These are phyloP conservation scores for Melanotaenia nigrans DNA, from an alignment of 2,797 vertebrate genomes.

Conservation along the genomic window DNA sequence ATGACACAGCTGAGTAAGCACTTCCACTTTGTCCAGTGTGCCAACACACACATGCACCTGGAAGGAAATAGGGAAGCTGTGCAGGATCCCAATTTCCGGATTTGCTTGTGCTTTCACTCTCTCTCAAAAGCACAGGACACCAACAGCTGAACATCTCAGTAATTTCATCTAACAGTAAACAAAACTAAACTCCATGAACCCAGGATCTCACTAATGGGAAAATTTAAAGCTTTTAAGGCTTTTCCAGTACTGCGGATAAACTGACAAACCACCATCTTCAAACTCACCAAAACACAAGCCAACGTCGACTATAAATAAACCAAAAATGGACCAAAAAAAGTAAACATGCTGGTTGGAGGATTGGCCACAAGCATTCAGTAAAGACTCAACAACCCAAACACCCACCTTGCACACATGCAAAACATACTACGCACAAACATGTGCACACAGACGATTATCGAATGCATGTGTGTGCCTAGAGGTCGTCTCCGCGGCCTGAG, in stretches of 20 bases:
- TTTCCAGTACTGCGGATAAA: not conserved
- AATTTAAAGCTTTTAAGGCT: not conserved
- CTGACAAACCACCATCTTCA: conserved; percentile 6
- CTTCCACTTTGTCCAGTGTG: conserved; percentile 23
- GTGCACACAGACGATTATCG: conserved; percentile 44
- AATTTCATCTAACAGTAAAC: not conserved
- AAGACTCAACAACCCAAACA: conserved; percentile 33
- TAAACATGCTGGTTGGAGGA: conserved; percentile 27
- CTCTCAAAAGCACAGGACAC: not conserved
- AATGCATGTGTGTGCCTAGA: conserved; percentile 61
- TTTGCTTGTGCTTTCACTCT: conserved; percentile 10
- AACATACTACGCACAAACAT: conserved; percentile 28
- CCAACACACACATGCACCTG: conserved; percentile 75
- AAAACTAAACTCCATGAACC: not conserved
- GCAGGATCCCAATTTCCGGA: conserved; percentile 38
- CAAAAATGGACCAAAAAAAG: not conserved
- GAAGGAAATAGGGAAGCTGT: conserved; percentile 72
- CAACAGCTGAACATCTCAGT: not conserved
- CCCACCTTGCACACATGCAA: conserved; percentile 31
- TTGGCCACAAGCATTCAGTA: conserved; percentile 32
- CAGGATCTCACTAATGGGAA: not conserved
- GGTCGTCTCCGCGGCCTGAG: conserved; percentile 67
- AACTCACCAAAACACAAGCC: conserved; percentile 15
- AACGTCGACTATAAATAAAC: conserved; percentile 1
- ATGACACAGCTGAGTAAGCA: conserved; percentile 58